phyloP scores from a whole-genome alignment of 2,113 vertebrate species.

The Pithys albifrons region DNA sequence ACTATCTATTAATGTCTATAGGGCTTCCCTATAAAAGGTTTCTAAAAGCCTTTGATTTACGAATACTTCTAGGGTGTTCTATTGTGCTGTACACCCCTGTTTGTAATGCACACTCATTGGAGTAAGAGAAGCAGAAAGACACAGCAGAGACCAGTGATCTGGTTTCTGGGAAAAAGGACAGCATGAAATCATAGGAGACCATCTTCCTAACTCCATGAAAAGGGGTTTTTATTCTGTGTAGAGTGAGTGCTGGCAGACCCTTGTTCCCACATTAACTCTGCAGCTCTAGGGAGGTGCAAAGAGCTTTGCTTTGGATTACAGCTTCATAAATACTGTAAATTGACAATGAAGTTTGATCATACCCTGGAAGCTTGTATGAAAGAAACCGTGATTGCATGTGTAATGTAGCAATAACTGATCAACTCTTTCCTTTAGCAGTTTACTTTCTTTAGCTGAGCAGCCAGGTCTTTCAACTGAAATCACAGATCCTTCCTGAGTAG shows the following conservation, averaged over 20 bases:
- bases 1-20: constrained; percentile 10
- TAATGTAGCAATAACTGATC: background rate
- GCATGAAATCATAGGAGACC: background rate
- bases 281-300: background rate
- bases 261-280: background rate
- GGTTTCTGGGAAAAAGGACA: background rate
- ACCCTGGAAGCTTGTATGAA: background rate
- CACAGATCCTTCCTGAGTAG: background rate
- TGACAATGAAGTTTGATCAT: background rate
- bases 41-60: constrained; percentile 39
- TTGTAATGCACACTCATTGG: background rate
- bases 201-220: background rate
- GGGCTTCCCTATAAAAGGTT: constrained; percentile 1
- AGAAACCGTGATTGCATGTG: background rate
- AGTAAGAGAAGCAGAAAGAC: background rate
- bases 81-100: constrained; percentile 3
- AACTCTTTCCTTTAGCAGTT: background rate
- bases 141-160: background rate
- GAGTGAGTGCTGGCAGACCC: background rate
- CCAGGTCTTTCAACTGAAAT: background rate
- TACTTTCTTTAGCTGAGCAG: background rate
- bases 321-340: background rate
- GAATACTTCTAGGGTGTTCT: background rate
- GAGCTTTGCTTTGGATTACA: background rate
- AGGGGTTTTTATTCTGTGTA: background rate